Base-by-base conservation (phyloP, 2,113 vertebrate genomes). In the Leuciscus idus region DNA sequence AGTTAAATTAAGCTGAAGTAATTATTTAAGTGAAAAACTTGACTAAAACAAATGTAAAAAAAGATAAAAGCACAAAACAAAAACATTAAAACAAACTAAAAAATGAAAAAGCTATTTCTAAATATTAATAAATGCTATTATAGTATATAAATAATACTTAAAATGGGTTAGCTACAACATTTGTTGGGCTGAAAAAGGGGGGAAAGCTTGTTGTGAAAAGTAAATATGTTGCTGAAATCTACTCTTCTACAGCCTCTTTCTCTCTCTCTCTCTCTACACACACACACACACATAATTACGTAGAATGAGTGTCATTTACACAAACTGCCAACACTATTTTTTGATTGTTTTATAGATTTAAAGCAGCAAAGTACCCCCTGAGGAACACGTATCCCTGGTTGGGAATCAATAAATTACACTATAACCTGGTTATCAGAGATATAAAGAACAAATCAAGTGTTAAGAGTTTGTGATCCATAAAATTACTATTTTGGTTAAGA, bases 391-490 rank as follows among this genome's bases (percentile, higher is more conserved):
- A 26, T 74, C 10, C 72, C 9, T 74, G 21, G 19, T 10, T 43
- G 70, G 36, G 21, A n/a, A 43, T 73, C 9, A 7, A 36, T 46
- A 21, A 74, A 15, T 74, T 46, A 74, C 36, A 46, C 21, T 46
- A 15, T 74, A 48, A 74, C 43, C 12, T 74, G 43, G 43, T 48
- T 48, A 48, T 74, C 43, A 48, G 43, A 48, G 23, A 74, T 48
- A 46, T 46, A 17, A 74, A 74, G 72, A 74, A 3, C 72, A 74
- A 74, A 74, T 15, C 72, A 48, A 26, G 23, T 74, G 72, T 48
- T 17, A 79, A 79, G 30, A 61, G 76, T 79, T 79, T 59, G 55
- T 59, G 11, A 79, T 79, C 30, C 76, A 59, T 61, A 59, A 39
- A 39, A 21, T 7, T 59, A 59, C 52, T 4, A 39, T 4, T n/a